Base-by-base conservation (phyloP, 2,113 vertebrate species). In the Festucalex cinctus region DNA sequence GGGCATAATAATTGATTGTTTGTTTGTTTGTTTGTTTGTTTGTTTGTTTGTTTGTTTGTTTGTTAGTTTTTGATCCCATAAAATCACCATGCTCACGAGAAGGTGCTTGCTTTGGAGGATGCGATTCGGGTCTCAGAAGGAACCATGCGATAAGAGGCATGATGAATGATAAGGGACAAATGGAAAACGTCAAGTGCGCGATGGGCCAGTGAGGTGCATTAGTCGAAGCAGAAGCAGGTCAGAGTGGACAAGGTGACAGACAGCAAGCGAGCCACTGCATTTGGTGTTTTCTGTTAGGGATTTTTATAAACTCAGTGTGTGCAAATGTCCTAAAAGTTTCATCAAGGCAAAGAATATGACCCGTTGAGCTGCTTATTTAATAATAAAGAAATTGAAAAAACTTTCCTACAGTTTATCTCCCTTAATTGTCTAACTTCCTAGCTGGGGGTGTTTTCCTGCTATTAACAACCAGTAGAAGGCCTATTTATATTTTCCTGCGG, bases 401-500 rank as follows among this genome's bases (percentile, higher is more conserved):
- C 9, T 9, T 20, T 10, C 51, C 51, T 14, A 13, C 51, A 26
- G 51, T 26, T 28, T 26, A 54, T 28, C 51, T 54, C 51, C 7
- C 49, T n/a, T 32, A 63, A 59, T 17, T 39, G 62, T 37, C 20
- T 49, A 28, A 16, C 36, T 20, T 35, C 54, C 12, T 20, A 36
- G 16, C 26, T 39, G 12, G 32, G 1, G 36, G 10, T 39, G 56
- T 60, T 63, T 44, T 22, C 12, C 35, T 49, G 28, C 19, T 58
- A 37, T 76, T 66, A 43, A 28, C 9, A 61, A 39, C 7, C 6
- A 59, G 35, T 19, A 14, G 39, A 74, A 43, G 28, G 49, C n/a
- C 48, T 8, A 36, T 70, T 73, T 63, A 44, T 71, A 39, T 57
- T 72, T 53, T 58, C 28, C 22, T 62, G 8, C 0, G 2, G 49